Base-by-base conservation (phyloP, 2,888 invertebrate genomes). In the Drosophila histrio region DNA sequence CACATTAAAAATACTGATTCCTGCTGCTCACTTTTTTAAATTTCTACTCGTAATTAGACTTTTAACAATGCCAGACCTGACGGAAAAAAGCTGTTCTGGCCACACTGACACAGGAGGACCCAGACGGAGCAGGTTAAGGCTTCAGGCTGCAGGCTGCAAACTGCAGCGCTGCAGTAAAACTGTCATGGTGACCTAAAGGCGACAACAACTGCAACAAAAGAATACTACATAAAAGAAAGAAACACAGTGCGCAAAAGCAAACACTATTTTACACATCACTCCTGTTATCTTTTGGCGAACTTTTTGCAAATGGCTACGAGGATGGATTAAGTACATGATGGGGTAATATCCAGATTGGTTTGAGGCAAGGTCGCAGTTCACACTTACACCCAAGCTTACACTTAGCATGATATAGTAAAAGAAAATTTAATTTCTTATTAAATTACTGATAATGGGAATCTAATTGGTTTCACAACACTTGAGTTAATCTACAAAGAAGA, bases 141-240 rank as follows among this genome's bases (percentile, higher is more conserved):
- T 63, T 24, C 43, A 46, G 36, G 28, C 59, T 63, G 30, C 43
- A 46, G 36, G 58, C 49, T 36, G 58, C 36, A 30, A 32, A 58
- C 17, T 39, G 50, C 57, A 50, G 6, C 28, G 50, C 61, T 73
- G 74, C 77, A 67, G 62, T 59, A 62, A 67, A 67, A 53, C 38
- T 77, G 79, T 79, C 76, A 60, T 60, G 62, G 66, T 79, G 76
- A 79, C 79, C 79, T 39, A 79, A 76, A 76, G 76, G 75, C 76
- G 63, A 75, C 71, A 70, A 69, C 61, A 75, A 67, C 58, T 66
- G 76, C 75, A 68, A 60, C 69, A 68, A 24, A 50, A 50, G 53
- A 34, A 17, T 26, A 38, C 21, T 41, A n/a, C n/a, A 50, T 44
- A 32, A 46, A 52, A 19, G 22, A 22, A 47, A 15, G 15, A 15